Percentiles rank a stretch among this genome's conserved stretches.
Conservation (phyloP, 2,797 vertebrate genomes). For the Decapterus maruadsi region DNA sequence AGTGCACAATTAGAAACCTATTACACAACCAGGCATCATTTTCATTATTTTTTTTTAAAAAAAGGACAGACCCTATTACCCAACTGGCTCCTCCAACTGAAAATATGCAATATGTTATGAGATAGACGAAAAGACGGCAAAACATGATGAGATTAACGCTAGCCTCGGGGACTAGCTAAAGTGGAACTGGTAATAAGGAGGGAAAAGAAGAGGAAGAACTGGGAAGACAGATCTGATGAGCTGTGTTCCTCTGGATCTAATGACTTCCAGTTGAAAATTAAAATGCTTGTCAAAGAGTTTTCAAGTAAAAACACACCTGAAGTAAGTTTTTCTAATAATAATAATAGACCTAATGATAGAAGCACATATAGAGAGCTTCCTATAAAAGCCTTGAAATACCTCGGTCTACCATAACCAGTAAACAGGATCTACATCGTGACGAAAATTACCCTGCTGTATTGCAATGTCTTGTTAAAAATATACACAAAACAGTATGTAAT, state of each 20-base stretch:
- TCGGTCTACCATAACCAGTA: not conserved
- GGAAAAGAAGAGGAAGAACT: not conserved
- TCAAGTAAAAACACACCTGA: slow-evolving; percentile 1
- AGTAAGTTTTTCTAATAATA: not conserved
- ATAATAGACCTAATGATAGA: not conserved
- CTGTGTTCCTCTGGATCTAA: slow-evolving; percentile 20
- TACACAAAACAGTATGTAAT: not conserved
- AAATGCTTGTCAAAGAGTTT: not conserved
- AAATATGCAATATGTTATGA: slow-evolving; percentile 23
- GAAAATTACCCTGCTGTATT: not conserved
- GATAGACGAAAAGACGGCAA: slow-evolving; percentile 20
- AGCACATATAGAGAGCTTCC: slow-evolving; percentile 1
- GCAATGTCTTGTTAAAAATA: not conserved
- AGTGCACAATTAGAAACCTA: slow-evolving; percentile 41
- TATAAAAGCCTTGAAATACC: slow-evolving; percentile 1
- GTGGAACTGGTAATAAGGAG: slow-evolving; percentile 17
- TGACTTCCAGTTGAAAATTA: slow-evolving; percentile 2
- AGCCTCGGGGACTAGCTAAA: slow-evolving; percentile 23
- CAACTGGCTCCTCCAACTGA: not conserved
- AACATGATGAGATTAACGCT: slow-evolving; percentile 37
- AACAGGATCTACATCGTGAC: not conserved
- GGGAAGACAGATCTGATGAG: slow-evolving; percentile 12
- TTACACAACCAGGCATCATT: slow-evolving; percentile 17
- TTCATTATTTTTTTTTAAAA: slow-evolving; percentile 9
- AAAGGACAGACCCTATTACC: slow-evolving; percentile 26